phyloP scores from a whole-genome alignment of 37 sponge, comb jelly and placozoan species.

The Beroe forskalii region DNA sequence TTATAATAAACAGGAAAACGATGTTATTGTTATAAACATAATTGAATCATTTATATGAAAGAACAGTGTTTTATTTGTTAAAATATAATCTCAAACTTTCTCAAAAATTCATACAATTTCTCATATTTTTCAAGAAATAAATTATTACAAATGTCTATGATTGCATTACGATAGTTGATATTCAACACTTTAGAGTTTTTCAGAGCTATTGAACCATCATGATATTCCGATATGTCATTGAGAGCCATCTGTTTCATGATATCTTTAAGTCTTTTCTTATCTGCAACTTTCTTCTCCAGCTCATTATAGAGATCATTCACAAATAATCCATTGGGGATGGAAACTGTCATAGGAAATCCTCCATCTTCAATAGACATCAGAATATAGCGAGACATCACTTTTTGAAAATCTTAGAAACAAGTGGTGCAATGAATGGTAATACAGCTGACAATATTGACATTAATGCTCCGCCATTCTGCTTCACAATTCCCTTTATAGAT shows the following conservation, averaged over 20 bases:
- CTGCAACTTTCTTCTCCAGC: not conserved
- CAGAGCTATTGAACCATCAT: not conserved
- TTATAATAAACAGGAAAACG: not conserved
- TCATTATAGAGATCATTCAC: not conserved
- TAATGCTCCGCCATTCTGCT: constrained; percentile 9
- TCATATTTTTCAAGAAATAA: not conserved
- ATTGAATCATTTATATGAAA: not conserved
- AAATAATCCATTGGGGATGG: not conserved
- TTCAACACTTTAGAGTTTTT: not conserved
- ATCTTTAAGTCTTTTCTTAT: not conserved
- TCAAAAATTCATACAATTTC: not conserved
- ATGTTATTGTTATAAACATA: not conserved
- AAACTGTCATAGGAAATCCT: no score
- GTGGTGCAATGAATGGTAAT: not conserved
- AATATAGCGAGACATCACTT: constrained; percentile 6
- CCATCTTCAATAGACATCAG: not conserved
- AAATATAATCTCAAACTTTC: not conserved
- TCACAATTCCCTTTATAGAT: not conserved
- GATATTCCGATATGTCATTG: not conserved
- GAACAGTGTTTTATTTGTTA: not conserved
- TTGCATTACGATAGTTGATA: not conserved
- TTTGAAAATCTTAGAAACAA: not conserved
- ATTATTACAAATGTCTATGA: not conserved
- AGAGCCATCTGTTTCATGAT: not conserved
- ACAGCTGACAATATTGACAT: not conserved